A percentile compares a stretch with the other conserved stretches of the same genome.
phyloP scores from a whole-genome alignment of 2,797 vertebrate genomes.

The Furcifer pardalis region DNA sequence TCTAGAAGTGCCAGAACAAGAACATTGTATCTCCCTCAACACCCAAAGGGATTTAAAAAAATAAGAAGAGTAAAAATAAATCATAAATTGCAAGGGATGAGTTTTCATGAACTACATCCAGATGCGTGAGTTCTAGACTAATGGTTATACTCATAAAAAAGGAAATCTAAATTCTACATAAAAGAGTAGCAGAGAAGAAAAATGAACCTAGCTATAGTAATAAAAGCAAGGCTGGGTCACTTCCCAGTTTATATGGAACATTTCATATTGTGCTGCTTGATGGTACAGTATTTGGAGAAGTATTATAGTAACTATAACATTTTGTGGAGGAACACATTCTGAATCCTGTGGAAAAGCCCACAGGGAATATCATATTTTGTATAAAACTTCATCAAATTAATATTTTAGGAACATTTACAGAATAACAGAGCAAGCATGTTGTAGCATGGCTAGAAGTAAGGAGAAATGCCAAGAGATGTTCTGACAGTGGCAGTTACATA shows the following conservation, averaged over 20 bases:
- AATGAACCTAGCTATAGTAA: not conserved
- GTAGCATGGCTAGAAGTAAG: not conserved
- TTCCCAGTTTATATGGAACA: not conserved
- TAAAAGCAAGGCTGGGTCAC: not conserved
- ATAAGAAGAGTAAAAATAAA: not conserved
- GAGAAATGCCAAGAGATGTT: not conserved
- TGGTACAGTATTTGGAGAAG: not conserved
- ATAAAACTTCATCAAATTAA: conserved; percentile 11
- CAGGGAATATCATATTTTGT: conserved; percentile 7
- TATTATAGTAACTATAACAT: not conserved
- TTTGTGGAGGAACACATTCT: not conserved
- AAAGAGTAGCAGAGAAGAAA: not conserved
- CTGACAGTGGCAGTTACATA: conserved; percentile 16
- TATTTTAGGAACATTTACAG: conserved; percentile 19
- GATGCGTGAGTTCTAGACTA: no score
- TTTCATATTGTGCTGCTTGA: not conserved
- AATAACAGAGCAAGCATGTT: conserved; percentile 10
- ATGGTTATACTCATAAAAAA: not conserved
- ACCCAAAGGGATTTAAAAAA: no score
- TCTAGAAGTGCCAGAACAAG: no score
- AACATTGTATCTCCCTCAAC: no score
- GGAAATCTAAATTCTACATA: not conserved
- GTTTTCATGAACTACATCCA: not conserved
- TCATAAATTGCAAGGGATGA: not conserved
- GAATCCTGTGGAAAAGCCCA: not conserved